phyloP scores from a whole-genome alignment of 2,888 invertebrate species.

The Imbricaverruca yamaguchii region DNA sequence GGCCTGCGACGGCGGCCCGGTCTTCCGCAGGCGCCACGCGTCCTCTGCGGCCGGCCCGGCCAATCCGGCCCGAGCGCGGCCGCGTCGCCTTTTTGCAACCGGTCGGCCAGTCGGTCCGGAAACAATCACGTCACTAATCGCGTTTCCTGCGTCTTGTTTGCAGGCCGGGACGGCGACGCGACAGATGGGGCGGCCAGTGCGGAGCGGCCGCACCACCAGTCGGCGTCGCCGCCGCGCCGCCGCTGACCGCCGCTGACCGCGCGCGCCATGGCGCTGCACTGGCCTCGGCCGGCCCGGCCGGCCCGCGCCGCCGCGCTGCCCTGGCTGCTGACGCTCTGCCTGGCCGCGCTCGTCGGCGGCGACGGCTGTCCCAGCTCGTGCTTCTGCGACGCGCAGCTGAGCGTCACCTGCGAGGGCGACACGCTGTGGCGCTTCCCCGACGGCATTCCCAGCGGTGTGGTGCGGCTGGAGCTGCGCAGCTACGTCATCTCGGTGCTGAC shows the following conservation, averaged over 20 bases:
- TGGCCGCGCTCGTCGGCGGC: not conserved
- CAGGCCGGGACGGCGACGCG: not conserved
- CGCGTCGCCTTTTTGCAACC: not conserved
- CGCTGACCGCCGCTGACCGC: not conserved
- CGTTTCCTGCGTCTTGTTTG: not conserved
- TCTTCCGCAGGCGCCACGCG: no score
- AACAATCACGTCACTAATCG: slow-evolving; percentile 5
- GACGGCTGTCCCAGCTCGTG: slow-evolving; percentile 35
- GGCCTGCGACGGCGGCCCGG: no score
- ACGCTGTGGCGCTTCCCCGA: slow-evolving; percentile 34
- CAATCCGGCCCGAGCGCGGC: not conserved
- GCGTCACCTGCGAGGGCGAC: slow-evolving; percentile 36
- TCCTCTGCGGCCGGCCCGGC: not conserved
- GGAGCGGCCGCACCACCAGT: not conserved
- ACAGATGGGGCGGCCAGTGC: not conserved
- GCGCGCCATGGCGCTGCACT: not conserved
- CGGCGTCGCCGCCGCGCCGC: not conserved
- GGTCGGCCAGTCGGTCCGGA: not conserved
- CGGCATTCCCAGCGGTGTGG: slow-evolving; percentile 32
- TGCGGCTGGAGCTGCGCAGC: slow-evolving; percentile 36
- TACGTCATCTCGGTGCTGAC: slow-evolving; percentile 31
- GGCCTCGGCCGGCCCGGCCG: not conserved
- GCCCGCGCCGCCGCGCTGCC: not conserved
- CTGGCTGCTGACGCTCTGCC: slow-evolving; percentile 7
- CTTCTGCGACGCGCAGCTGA: slow-evolving; percentile 35